A percentile compares a stretch with the other conserved stretches of the same genome.
phyloP scores from a whole-genome alignment of 2,888 invertebrate genomes.

The Tortricodes alternella region DNA sequence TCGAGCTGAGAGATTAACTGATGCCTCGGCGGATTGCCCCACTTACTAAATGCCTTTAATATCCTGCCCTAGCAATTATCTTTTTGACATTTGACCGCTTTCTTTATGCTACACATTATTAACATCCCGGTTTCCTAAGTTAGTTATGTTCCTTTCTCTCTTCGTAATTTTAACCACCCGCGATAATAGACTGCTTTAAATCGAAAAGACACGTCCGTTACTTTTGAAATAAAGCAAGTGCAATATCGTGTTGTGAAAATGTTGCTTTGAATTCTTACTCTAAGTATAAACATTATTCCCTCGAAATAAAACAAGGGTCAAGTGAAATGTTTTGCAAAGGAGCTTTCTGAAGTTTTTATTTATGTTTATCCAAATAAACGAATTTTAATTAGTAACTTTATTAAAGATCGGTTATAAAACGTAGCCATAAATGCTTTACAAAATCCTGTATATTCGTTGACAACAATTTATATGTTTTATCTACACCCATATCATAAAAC shows the following conservation, averaged over 20 bases:
- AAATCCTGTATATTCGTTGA: neutral
- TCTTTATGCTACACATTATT: slow-evolving; percentile 65
- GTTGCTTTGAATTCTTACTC: neutral
- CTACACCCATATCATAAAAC: neutral
- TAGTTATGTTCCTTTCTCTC: neutral
- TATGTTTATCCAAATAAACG: slow-evolving; percentile 27
- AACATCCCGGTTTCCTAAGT: slow-evolving; percentile 53
- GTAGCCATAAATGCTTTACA: slow-evolving; percentile 3
- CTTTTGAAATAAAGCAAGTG: neutral
- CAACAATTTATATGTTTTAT: neutral
- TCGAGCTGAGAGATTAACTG: slow-evolving; percentile 37
- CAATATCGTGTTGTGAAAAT: neutral
- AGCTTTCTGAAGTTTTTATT: slow-evolving; percentile 24
- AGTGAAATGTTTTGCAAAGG: slow-evolving; percentile 7
- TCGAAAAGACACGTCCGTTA: neutral
- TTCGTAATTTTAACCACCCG: too few relatives aligned
- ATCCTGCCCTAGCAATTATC: slow-evolving; percentile 80
- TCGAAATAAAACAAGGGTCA: slow-evolving; percentile 26
- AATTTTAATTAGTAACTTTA: slow-evolving; percentile 23
- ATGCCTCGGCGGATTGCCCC: slow-evolving; percentile 57
- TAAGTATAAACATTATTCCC: slow-evolving; percentile 21
- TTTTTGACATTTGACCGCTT: slow-evolving; percentile 81
- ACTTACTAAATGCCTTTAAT: slow-evolving; percentile 78
- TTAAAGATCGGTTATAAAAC: neutral
- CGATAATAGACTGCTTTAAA: too few relatives aligned